A percentile compares a stretch with the other conserved stretches of the same genome.
Evolutionary conservation across 2,888 invertebrate species (phyloP).

Genomic region (Scrobipalpa costella): DNA sequence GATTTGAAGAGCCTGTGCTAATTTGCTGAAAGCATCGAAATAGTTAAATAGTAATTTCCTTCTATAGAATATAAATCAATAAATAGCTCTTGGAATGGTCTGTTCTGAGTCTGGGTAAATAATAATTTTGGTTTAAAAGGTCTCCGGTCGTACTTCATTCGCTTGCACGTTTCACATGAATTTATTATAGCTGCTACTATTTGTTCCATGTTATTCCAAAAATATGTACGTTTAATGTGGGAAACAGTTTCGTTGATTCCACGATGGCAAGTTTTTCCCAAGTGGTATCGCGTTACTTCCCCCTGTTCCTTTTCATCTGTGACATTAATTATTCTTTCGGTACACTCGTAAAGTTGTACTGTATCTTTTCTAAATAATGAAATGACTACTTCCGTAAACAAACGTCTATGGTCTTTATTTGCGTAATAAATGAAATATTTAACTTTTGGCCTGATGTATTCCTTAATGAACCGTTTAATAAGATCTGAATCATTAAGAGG

Average conservation of each 20-base stretch:
- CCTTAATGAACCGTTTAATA: slow-evolving; percentile 40
- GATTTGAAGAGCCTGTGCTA: too few species aligned
- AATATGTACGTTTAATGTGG: neutral
- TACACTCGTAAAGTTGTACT: slow-evolving; percentile 29
- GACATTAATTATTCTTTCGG: neutral
- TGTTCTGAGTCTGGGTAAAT: too few species aligned
- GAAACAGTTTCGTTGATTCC: neutral
- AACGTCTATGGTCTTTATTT: slow-evolving; percentile 18
- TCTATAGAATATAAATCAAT: too few species aligned
- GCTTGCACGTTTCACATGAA: too few species aligned
- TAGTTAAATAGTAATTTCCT: too few species aligned
- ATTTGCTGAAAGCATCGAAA: too few species aligned
- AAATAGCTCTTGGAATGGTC: too few species aligned
- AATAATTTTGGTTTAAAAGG: too few species aligned
- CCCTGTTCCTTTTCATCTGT: neutral
- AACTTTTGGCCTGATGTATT: slow-evolving; percentile 36
- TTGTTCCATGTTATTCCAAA: too few species aligned
- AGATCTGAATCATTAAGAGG: slow-evolving; percentile 35
- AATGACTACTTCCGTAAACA: slow-evolving; percentile 24
- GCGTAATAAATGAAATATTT: slow-evolving; percentile 39
- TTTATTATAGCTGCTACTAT: too few species aligned
- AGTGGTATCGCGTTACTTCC: neutral
- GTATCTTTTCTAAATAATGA: slow-evolving; percentile 29
- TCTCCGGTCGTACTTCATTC: neutral
- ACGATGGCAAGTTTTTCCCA: slow-evolving; percentile 5